Evolutionary conservation across 1,140 invertebrate genomes (phyloP), one percentile per base, ranked within the genome.

Genomic region (Hypsibius dujardini): DNA sequence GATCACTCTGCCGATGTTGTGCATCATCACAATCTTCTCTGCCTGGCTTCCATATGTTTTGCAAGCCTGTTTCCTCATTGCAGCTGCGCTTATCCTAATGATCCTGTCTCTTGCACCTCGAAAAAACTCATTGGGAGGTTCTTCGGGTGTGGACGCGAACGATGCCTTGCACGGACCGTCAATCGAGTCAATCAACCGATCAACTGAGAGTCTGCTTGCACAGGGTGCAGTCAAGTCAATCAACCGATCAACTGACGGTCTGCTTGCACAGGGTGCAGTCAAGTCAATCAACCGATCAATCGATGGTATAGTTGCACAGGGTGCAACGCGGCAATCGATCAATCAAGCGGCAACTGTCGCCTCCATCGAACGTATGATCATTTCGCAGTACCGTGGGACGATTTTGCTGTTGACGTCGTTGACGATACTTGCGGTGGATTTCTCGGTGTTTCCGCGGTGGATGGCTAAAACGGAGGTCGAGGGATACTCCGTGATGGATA

Each of bases 401-500:
- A 74, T 87, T 0, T 88, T 88, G 76, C 77, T 92, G 12, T 81
- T 87, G 56, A 91, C 92, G 45, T 83, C 84, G 1, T 82, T 92
- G 73, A 88, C 86, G 74, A 96, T 98, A 75, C 79, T 97, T 47
- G 92, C 90, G 28, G 91, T 97, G 0, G 94, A 98, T 81, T 97
- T 96, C 80, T 80, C 80, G 42, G 80, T 88, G 47, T 96, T 92
- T 80, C 92, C 93, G 1, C 79, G 87, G 59, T 81, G 85, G 72
- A 88, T 90, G 79, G 87, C 87, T 0, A 97, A 98, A 81, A 92
- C 90, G 7, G 87, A 90, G 77, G 84, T 77, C 0, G 92, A 84
- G 82, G 94, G 95, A 1, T 90, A 87, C 75, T 87, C 90, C 76
- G 77, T 94, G 28, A 98, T 98, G 95, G 95, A 98, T 78, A 83